Base-by-base conservation (phyloP, 2,113 vertebrate species). In the Brachionichthys hirsutus region DNA sequence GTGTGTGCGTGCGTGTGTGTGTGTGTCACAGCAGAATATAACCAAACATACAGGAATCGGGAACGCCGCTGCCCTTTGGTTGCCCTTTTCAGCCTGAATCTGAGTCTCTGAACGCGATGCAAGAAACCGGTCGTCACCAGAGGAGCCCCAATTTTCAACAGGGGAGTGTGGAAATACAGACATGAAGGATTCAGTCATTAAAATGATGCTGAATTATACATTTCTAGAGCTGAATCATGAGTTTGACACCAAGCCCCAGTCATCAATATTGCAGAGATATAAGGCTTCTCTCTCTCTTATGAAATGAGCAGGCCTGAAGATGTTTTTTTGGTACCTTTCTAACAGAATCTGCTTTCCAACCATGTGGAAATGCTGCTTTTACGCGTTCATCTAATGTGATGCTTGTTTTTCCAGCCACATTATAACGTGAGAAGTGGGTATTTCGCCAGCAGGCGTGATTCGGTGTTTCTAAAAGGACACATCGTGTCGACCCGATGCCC, bases 181-280 rank as follows among this genome's bases (percentile, higher is more conserved):
- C 41, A 60, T 72, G 36, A 80, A 83, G 53, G 42, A 67, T 80
- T 80, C 54, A 83, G 16, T 30, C 12, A 45, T 35, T 20, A 57
- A 61, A 75, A 61, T 80, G 57, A 20, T 43, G 2, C 12, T 38
- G 12, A 38, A 38, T 38, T 38, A 38, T 38, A 38, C 36, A 38
- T 38, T 38, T 38, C 12, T 3, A 38, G 36, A 12, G 36, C 12
- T 38, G 36, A 38, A 12, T 38, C 36, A 12, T 38, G 12, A 38
- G 36, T 38, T 38, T 30, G 8, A 24, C 47, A 49, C 47, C 47
- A 49, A 51, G 9, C 48, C 42, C n/a, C 38, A 46, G 47, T 38
- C n/a, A 24, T 60, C 47, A 42, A 20, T 63, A 42, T 47, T 52
- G 10, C 22, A 50, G 2, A 10, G 16, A n/a, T n/a, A n/a, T 10